phyloP scores from a whole-genome alignment of 2,113 vertebrate species.

The Vulpes lagopus region DNA sequence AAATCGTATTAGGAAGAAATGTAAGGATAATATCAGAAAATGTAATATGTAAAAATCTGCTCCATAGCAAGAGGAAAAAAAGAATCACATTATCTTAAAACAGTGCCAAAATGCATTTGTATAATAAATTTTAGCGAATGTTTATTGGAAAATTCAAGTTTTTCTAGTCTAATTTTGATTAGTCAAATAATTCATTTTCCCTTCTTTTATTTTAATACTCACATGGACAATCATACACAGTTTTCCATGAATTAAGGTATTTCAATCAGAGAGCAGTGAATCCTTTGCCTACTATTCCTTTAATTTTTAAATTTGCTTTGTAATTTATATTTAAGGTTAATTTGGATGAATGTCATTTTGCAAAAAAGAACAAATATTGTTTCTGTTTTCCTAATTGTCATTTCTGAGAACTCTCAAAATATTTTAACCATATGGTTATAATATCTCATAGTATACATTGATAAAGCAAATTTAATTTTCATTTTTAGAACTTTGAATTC shows the following conservation, averaged over 20 bases:
- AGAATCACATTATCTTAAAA: neutral
- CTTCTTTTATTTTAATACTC: neutral
- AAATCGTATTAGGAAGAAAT: neutral
- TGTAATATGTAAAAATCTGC: neutral
- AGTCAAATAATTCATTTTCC: neutral
- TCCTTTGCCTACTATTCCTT: neutral
- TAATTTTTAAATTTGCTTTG: slow-evolving; percentile 74
- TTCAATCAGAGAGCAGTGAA: slow-evolving; percentile 68
- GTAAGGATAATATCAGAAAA: neutral
- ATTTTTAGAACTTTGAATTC: slow-evolving; percentile 13
- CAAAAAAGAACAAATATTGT: slow-evolving; percentile 79
- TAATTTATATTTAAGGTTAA: slow-evolving; percentile 85
- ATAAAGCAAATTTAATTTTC: slow-evolving; percentile 55
- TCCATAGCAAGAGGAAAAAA: neutral
- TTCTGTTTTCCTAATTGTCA: slow-evolving; percentile 65
- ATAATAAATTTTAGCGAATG: neutral
- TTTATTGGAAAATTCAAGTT: neutral
- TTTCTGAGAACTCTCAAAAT: slow-evolving; percentile 72
- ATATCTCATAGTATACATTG: slow-evolving; percentile 74
- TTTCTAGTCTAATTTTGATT: neutral
- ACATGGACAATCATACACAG: neutral
- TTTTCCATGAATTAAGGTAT: slow-evolving; percentile 63
- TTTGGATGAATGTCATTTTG: slow-evolving; percentile 78
- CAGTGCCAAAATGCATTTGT: neutral
- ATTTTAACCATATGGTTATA: slow-evolving; percentile 73